Evolutionary conservation across 2,113 vertebrate species (phyloP), one percentile per base, ranked within the genome.

Genomic region (Pseudorhombus dupliciocellatus): DNA sequence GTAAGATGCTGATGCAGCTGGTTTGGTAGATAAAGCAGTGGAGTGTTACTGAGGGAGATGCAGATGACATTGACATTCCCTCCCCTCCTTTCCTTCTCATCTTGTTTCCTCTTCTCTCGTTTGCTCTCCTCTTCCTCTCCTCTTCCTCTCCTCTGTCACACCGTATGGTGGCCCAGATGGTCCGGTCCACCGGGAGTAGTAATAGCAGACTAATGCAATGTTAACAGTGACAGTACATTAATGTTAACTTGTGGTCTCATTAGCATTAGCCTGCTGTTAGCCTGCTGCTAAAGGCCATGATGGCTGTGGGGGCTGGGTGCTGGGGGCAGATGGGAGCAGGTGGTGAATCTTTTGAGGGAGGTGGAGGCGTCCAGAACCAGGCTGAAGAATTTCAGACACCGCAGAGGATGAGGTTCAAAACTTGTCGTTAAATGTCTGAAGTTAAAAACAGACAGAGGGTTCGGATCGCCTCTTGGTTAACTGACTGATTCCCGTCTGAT

Each of bases 121-220:
- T 11, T 11, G 10, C 9, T 37, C 34, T 37, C 34, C 26, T 28
- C 26, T 3, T 5, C 26, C 5, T 5, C 26, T 28, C 26, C 26
- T 28, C 26, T 28, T 28, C 59, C 69, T 66, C 54, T 74, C 54
- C 21, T 55, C 65, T 70, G 53, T 79, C 64, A 53, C 44, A 64
- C 87, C 85, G 61, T 88, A 86, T 89, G 86, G 83, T 82, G 67
- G 81, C 83, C 86, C 90, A 91, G 88, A 90, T 91, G 87, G 88
- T 79, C 76, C 60, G 42, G 66, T 70, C 85, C 70, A 63, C 55
- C 69, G 81, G 83, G 84, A 87, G 81, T 79, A 86, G 80, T 80
- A 85, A 79, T 46, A 66, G 80, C 84, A 87, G 85, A 81, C 83
- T 87, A 77, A 86, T 86, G 77, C 83, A 87, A 58, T 89, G 90